Evolutionary conservation across 2,797 vertebrate species (phyloP), one percentile per base, ranked within the genome.

Genomic region (Enteromius anoplus): DNA sequence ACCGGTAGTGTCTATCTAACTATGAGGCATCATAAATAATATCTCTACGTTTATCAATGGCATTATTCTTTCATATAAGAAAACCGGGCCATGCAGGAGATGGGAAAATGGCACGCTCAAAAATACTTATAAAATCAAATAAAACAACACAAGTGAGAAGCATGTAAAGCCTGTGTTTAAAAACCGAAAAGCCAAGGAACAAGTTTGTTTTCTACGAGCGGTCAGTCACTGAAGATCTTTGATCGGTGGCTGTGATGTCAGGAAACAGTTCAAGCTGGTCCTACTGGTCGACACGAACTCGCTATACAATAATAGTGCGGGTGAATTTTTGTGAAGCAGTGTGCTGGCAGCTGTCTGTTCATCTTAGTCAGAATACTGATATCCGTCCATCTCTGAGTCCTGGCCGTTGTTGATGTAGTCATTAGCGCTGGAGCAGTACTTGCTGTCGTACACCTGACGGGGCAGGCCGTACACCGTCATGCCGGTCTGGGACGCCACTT

Each of bases 401-500:
- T 92, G 91, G 0, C 92, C 95, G 34, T 95, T 92, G 91, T 93
- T 88, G 6, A 88, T 93, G 90, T 88, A 92, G 83, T 89, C 84
- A 12, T 94, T 94, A 0, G 86, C 94, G 90, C 91, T 93, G 92
- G 89, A 26, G 93, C 97, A 99, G 94, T 98, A 98, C 83, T 98
- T 98, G 93, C 94, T 95, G 93, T 98, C 97, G 0, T 94, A 98
- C 76, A 98, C 97, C 92, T 98, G 97, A 60, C 97, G 97, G 0
- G 96, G 96, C 23, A 96, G 95, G 80, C 97, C 97, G 4, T 99
- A 98, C 53, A 96, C 95, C 0, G 97, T 98, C 97, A 98, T 98
- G 88, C 97, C 97, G 81, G 93, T 92, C 92, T 98, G 97, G 0
- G 97, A 98, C 0, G 97, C 97, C 78, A 96, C 95, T 90, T 97